A percentile compares a stretch with the other conserved stretches of the same genome.
phyloP scores from a whole-genome alignment of 2,113 vertebrate species.

The Eptatretus burgeri region DNA sequence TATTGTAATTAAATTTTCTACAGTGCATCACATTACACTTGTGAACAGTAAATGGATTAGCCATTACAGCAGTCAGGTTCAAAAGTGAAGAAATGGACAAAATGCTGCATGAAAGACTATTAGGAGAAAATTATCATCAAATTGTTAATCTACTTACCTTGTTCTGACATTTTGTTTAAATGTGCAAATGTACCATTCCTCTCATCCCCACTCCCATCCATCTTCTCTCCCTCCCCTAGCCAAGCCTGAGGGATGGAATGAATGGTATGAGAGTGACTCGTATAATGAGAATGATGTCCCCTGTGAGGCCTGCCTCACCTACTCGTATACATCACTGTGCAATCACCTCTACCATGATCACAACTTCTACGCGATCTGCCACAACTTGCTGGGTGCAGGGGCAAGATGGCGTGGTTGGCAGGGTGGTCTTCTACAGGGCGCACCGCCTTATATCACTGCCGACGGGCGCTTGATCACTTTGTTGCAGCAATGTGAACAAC shows the following conservation, averaged over 20 bases:
- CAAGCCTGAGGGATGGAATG: slow-evolving; percentile 80
- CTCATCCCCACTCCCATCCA: background rate
- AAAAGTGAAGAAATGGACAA: too few species aligned
- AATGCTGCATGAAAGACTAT: too few species aligned
- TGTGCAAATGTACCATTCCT: background rate
- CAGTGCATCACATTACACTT: too few species aligned
- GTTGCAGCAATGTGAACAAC: slow-evolving; percentile 76
- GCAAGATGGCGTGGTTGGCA: slow-evolving; percentile 80
- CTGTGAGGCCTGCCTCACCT: slow-evolving; percentile 65
- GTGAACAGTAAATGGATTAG: too few species aligned
- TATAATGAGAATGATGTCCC: background rate
- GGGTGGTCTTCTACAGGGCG: slow-evolving; percentile 74
- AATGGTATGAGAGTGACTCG: slow-evolving; percentile 61
- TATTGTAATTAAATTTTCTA: too few species aligned
- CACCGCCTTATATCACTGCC: slow-evolving; percentile 52
- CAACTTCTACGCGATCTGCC: slow-evolving; percentile 94
- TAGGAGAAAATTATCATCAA: background rate
- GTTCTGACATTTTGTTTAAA: background rate
- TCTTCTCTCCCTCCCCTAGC: slow-evolving; percentile 22
- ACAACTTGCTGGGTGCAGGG: slow-evolving; percentile 71
- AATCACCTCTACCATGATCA: slow-evolving; percentile 76
- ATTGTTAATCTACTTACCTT: background rate
- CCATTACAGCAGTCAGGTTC: too few species aligned
- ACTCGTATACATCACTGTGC: slow-evolving; percentile 86
- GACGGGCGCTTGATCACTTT: slow-evolving; percentile 55